Evolutionary conservation across 2,797 vertebrate genomes (phyloP).

Genomic region (Oreochromis grahami): DNA sequence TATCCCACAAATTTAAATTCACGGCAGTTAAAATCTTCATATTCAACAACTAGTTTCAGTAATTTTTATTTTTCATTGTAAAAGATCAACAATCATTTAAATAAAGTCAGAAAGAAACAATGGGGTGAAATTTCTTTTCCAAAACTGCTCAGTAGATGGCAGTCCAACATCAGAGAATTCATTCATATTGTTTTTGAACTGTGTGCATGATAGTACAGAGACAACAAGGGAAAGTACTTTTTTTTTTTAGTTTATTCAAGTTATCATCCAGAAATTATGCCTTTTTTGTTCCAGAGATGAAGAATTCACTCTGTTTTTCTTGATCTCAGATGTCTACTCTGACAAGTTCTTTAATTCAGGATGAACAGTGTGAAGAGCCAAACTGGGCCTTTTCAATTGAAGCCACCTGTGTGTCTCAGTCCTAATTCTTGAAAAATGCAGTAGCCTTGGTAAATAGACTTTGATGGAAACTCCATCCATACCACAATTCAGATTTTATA

Average conservation of each 20-base stretch:
- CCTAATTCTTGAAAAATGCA: background rate
- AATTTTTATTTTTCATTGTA: background rate
- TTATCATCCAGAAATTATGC: background rate
- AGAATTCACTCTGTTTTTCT: background rate
- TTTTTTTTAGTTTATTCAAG: background rate
- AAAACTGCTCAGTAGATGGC: slow-evolving; percentile 30
- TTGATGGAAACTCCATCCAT: background rate
- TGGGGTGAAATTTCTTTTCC: background rate
- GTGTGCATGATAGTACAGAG: background rate
- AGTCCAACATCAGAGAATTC: background rate
- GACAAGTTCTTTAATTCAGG: background rate
- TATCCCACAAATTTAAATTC: background rate
- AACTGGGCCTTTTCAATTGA: background rate
- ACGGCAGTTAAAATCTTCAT: background rate
- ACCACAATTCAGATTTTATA: background rate
- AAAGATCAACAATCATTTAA: background rate
- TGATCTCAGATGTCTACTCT: background rate
- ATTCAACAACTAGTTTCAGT: background rate
- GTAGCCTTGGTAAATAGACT: background rate
- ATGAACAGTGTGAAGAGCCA: background rate
- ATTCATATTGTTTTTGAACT: background rate
- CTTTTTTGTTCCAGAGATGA: background rate
- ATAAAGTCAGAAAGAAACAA: background rate
- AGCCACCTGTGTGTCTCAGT: background rate
- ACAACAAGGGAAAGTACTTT: background rate